phyloP scores from a whole-genome alignment of 2,113 vertebrate species.

The Upupa epops region DNA sequence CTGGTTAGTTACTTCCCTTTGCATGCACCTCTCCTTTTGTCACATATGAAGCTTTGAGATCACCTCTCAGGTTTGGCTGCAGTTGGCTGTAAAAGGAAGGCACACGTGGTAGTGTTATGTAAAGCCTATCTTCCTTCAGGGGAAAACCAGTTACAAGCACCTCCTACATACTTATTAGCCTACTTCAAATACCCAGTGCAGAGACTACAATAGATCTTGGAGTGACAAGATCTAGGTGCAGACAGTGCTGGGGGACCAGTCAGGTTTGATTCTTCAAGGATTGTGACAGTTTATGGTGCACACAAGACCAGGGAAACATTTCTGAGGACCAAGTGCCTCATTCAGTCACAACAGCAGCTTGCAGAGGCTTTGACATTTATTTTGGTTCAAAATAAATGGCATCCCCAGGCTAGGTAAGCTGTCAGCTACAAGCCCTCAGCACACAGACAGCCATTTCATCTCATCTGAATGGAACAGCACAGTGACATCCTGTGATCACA shows the following conservation, averaged over 20 bases:
- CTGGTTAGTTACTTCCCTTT: not conserved
- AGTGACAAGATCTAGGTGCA: not conserved
- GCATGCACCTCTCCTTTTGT: not conserved
- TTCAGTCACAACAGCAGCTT: not conserved
- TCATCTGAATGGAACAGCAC: not conserved
- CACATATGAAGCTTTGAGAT: not conserved
- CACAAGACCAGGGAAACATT: not conserved
- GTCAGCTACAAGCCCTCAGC: constrained; percentile 16
- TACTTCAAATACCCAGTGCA: not conserved
- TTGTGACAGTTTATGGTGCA: not conserved
- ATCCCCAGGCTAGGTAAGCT: constrained; percentile 24
- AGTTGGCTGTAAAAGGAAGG: not conserved
- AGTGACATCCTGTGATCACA: not conserved
- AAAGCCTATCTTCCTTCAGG: not conserved
- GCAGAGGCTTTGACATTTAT: not conserved
- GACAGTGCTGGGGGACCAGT: not conserved
- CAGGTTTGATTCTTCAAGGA: not conserved
- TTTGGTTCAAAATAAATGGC: not conserved
- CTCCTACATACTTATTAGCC: not conserved
- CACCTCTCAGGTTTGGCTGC: not conserved
- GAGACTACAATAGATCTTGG: not conserved
- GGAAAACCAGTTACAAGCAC: not conserved
- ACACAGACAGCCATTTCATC: not conserved
- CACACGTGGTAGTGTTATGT: not conserved
- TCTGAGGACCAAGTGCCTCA: not conserved